Evolutionary conservation across 2,113 vertebrate genomes (phyloP), one percentile per base, ranked within the genome.

Genomic region (Phalacrocorax pelagicus): DNA sequence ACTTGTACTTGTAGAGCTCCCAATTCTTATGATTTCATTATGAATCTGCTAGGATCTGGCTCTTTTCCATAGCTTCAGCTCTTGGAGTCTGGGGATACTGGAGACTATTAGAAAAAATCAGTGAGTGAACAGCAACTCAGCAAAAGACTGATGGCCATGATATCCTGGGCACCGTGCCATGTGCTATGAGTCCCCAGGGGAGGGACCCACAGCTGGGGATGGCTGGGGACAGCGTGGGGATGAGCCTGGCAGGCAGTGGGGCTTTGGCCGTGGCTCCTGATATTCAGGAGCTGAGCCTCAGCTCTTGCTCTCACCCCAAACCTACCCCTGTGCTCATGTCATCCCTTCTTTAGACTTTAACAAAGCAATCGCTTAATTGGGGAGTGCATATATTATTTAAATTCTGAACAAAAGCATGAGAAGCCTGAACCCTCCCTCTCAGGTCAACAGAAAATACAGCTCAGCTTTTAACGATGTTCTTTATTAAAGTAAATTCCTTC

Each of bases 261-360:
- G 12, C 26, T 79, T 85, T 0, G 2, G 18, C 18, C 34, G 17
- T 65, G 42, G 21, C 32, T 38, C 36, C 32, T 58, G 66, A 12
- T 46, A 29, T 40, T 10, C 0, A 2, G 11, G 42, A 18, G 44
- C 17, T 0, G 5, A 58, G 36, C 74, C 2, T 1, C 44, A 54
- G 23, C 20, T 83, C 63, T 51, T 58, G 11, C 42, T 72, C 11
- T 58, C 23, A 29, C 32, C 17, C n/a, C 72, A 15, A 36, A 26
- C 49, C 42, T 12, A 19, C 30, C 42, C 38, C 26, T 7, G 0
- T 36, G 38, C 7, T 59, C 20, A 8, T 7, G 17, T 49, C 5
- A 4, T 22, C 40, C 49, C 47, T 57, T 67, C 54, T 61, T 16
- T 36, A 49, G 71, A 32, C 4, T 63, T 65, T 34, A 86, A 74